A percentile compares a stretch with the other conserved stretches of the same genome.
These are phyloP conservation scores for Artibeus jamaicensis DNA, from an alignment of 2,797 vertebrate species.

Conservation along the genomic window DNA sequence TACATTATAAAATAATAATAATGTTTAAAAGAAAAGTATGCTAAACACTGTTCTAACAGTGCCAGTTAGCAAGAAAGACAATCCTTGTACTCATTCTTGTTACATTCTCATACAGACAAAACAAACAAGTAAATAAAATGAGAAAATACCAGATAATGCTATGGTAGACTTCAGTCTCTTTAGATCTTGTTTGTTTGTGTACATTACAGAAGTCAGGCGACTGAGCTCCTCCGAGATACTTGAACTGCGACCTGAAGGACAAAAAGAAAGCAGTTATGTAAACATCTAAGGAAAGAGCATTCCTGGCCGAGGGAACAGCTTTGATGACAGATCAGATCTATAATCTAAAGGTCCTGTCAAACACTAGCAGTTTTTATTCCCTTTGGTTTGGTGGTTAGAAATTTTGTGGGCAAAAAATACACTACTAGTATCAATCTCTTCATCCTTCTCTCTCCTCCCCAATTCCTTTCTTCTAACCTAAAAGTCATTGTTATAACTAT, in stretches of 20 bases:
- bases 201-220: background rate
- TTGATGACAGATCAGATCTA: background rate
- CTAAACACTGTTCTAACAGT: background rate
- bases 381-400: background rate
- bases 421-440: background rate
- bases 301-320: background rate
- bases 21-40: conserved; percentile 44
- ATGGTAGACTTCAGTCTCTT: background rate
- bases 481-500: conserved; percentile 13
- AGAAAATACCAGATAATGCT: conserved; percentile 18
- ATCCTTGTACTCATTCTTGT: background rate
- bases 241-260: conserved; percentile 17
- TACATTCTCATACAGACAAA: background rate
- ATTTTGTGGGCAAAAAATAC: conserved; percentile 6
- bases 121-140: conserved; percentile 7
- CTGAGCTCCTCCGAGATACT: background rate
- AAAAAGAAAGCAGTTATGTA: background rate
- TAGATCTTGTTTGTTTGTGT: background rate
- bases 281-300: background rate
- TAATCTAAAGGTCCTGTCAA: background rate
- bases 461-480: background rate
- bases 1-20: background rate
- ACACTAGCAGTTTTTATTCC: background rate
- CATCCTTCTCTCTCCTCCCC: background rate
- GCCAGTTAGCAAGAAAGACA: conserved; percentile 27